These are phyloP conservation scores for Saimiri boliviensis DNA, from an alignment of 2,113 vertebrate species.

Conservation along the genomic window DNA sequence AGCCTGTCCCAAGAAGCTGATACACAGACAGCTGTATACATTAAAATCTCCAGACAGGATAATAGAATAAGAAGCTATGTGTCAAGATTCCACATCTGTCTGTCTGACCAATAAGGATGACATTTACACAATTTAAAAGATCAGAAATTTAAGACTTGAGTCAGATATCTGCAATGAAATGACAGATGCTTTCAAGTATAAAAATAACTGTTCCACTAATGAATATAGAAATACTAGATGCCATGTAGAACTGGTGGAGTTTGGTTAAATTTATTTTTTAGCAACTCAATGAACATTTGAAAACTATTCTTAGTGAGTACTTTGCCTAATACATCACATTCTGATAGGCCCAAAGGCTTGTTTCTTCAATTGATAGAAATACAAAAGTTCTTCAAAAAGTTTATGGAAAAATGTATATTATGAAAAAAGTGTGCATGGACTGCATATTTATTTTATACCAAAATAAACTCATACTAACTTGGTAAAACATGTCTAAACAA, in stretches of 20 bases:
- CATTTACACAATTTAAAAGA: background rate
- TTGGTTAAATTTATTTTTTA: conserved; percentile 19
- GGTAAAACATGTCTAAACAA: background rate
- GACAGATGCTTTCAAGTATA: background rate
- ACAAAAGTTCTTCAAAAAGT: background rate
- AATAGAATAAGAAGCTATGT: background rate
- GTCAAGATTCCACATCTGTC: conserved; percentile 8
- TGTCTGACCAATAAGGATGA: background rate
- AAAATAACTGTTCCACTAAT: background rate
- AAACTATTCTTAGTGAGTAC: background rate
- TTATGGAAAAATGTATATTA: background rate
- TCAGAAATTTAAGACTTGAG: background rate
- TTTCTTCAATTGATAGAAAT: background rate
- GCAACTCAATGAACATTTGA: conserved; percentile 23
- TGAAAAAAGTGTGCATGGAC: background rate
- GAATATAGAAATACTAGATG: background rate
- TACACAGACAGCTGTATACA: conserved; percentile 3
- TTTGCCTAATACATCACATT: conserved; percentile 11
- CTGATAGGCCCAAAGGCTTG: background rate
- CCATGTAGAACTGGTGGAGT: background rate
- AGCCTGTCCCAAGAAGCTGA: background rate
- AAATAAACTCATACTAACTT: background rate
- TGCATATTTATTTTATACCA: background rate
- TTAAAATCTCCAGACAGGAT: conserved; percentile 24
- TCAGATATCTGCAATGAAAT: background rate